phyloP scores from a whole-genome alignment of 2,797 vertebrate genomes.

The Euthynnus affinis region DNA sequence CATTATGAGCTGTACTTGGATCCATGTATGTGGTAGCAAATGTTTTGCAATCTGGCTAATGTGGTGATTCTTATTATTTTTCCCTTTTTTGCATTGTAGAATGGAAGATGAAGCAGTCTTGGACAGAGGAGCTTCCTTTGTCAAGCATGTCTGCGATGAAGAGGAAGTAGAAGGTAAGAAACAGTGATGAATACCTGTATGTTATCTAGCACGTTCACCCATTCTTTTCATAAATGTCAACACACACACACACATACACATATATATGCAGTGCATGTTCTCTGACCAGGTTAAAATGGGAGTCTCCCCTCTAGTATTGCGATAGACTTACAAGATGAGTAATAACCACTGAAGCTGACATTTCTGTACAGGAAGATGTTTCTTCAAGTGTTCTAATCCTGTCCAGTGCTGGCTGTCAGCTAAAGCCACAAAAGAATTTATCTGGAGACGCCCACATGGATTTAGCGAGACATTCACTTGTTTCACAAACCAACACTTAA shows the following conservation, averaged over 20 bases:
- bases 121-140: slow-evolving; percentile 96
- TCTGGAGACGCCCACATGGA: slow-evolving; percentile 40
- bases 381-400: slow-evolving; percentile 33
- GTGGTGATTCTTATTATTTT: not conserved
- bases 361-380: slow-evolving; percentile 22
- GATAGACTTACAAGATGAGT: not conserved
- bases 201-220: not conserved
- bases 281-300: not conserved
- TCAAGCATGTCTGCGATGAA: slow-evolving; percentile 96
- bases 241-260: not conserved
- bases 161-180: slow-evolving; percentile 97
- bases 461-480: slow-evolving; percentile 38
- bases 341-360: not conserved
- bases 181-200: not conserved
- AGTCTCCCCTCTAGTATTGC: not conserved
- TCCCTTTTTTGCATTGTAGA: slow-evolving; percentile 75
- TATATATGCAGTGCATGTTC: too few species aligned
- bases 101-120: slow-evolving; percentile 98
- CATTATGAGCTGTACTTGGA: too few species aligned
- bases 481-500: slow-evolving; percentile 50
- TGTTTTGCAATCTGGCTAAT: not conserved
- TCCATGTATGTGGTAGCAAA: too few species aligned
- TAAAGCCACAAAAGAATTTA: slow-evolving; percentile 39
- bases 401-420: slow-evolving; percentile 11
- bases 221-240: not conserved